Percentiles rank a stretch among this genome's conserved stretches.
Evolutionary conservation across 2,113 vertebrate species (phyloP).

Genomic region (Ctenodactylus gundi): DNA sequence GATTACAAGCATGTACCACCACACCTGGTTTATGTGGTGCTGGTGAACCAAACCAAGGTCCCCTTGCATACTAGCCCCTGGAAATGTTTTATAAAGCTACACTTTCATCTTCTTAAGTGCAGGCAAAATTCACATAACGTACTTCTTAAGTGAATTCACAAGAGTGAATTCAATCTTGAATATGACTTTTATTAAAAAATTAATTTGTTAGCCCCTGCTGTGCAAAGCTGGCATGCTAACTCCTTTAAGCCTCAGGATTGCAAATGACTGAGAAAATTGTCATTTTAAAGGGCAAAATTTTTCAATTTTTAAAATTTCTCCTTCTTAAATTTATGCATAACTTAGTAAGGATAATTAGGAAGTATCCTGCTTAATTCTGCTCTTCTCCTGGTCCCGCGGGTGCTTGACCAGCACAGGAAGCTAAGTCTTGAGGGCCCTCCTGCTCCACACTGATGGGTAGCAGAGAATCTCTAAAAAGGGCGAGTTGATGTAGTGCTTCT

Average conservation of each 20-base stretch:
- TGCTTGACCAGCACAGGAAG: too few species aligned
- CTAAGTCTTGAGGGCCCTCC: too few species aligned
- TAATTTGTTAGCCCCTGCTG: background rate
- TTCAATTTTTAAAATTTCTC: background rate
- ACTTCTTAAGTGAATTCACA: too few species aligned
- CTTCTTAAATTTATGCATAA: background rate
- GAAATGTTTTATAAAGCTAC: background rate
- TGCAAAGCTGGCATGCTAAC: background rate
- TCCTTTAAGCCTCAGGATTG: background rate
- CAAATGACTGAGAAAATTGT: background rate
- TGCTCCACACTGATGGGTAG: too few species aligned
- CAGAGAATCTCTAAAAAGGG: too few species aligned
- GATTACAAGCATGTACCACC: too few species aligned
- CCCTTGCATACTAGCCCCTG: background rate
- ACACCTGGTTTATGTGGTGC: background rate
- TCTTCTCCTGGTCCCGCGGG: too few species aligned
- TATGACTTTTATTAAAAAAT: background rate
- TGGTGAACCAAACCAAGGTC: background rate
- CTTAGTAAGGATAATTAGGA: background rate
- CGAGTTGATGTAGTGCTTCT: too few species aligned
- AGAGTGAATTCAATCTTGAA: constrained; percentile 12
- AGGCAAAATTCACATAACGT: background rate
- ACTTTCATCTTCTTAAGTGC: background rate
- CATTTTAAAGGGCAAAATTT: background rate
- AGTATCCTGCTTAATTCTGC: background rate